A percentile compares a stretch with the other conserved stretches of the same genome.
Conservation (phyloP, 2,888 invertebrate genomes). For the Metalampra italica region DNA sequence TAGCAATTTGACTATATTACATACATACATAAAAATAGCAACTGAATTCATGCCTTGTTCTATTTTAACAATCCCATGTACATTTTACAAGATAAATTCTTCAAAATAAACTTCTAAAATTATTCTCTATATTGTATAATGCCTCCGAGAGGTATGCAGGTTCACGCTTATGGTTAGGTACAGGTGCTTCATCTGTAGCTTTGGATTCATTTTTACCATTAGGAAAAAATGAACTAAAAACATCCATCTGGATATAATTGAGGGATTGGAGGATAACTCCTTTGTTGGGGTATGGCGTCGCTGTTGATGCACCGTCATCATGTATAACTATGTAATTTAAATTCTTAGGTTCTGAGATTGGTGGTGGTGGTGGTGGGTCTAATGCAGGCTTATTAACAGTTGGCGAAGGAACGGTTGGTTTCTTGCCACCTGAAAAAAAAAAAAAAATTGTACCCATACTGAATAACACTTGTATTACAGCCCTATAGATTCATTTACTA, state of each 20-base stretch:
- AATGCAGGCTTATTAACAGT: constrained; percentile 22
- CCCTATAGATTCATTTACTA: constrained; percentile 6
- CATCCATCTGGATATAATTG: constrained; percentile 74
- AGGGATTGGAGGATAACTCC: constrained; percentile 66
- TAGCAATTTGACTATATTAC: neutral
- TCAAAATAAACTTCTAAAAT: constrained; percentile 69
- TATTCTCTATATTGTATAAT: constrained; percentile 61
- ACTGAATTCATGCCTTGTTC: constrained; percentile 11
- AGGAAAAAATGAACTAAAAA: constrained; percentile 60
- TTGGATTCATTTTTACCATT: constrained; percentile 23
- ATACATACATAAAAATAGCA: constrained; percentile 11
- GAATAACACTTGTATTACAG: neutral
- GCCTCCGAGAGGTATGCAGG: constrained; percentile 55
- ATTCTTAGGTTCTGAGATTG: constrained; percentile 15
- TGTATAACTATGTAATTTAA: neutral
- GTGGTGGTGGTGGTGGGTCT: constrained; percentile 22
- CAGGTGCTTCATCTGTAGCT: constrained; percentile 28
- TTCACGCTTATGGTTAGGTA: constrained; percentile 35
- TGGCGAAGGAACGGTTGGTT: constrained; percentile 31
- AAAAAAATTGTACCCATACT: neutral
- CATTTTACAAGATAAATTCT: constrained; percentile 8
- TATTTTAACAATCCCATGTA: constrained; percentile 16
- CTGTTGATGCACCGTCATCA: constrained; percentile 5
- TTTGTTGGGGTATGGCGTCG: constrained; percentile 65
- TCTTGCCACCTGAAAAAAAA: constrained; percentile 35